Percentiles rank a stretch among this genome's conserved stretches.
Conservation (phyloP, 2,113 vertebrate genomes). For the Gopherus evgoodei region DNA sequence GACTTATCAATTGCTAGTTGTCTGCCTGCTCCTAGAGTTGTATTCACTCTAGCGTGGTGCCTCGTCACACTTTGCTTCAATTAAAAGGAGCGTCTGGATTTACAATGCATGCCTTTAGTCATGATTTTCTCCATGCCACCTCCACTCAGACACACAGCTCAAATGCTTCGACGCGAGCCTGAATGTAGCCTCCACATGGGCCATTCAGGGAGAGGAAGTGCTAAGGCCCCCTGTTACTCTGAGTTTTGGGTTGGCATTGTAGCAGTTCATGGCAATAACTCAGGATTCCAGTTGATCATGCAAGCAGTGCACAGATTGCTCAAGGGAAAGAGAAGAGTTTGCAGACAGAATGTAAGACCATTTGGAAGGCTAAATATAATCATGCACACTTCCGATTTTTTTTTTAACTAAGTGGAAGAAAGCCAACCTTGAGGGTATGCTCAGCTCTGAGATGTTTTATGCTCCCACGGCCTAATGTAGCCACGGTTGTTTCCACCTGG, state of each 20-base stretch:
- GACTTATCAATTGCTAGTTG: not conserved
- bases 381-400: not conserved
- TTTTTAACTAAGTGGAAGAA: not conserved
- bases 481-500: slow-evolving; percentile 68
- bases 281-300: not conserved
- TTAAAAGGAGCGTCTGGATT: not conserved
- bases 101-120: not conserved
- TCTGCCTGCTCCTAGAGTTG: not conserved
- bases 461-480: slow-evolving; percentile 66
- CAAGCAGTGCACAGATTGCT: not conserved
- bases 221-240: not conserved
- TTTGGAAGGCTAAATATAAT: not conserved
- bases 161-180: not conserved
- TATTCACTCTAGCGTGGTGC: not conserved
- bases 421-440: slow-evolving; percentile 76
- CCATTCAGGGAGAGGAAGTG: not conserved
- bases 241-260: not conserved
- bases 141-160: fast-evolving
- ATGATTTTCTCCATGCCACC: not conserved
- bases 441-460: slow-evolving; percentile 67
- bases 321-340: not conserved
- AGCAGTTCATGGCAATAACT: not conserved
- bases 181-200: not conserved
- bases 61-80: not conserved
- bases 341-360: not conserved